A percentile compares a stretch with the other conserved stretches of the same genome.
phyloP scores from a whole-genome alignment of 1,140 invertebrate genomes.

The Drosophila micromelanica region DNA sequence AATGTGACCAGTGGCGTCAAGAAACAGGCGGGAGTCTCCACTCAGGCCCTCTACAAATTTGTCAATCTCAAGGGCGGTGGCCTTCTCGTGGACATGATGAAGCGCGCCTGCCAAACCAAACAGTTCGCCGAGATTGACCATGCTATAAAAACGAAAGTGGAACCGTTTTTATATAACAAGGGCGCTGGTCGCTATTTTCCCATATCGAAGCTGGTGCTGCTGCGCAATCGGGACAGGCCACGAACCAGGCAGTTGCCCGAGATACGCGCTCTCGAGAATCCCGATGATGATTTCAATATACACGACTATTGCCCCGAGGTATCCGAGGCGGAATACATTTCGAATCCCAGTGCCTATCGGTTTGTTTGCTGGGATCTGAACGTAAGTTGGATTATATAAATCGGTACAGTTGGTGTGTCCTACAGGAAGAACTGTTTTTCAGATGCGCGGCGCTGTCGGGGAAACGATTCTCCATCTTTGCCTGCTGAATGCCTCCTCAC shows the following conservation, averaged over 20 bases:
- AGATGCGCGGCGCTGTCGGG: conserved; percentile 96
- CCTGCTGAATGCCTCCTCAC: conserved; percentile 94
- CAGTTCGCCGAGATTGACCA: conserved; percentile 95
- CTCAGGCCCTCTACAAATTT: conserved; percentile 92
- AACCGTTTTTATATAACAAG: conserved; percentile 96
- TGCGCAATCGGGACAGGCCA: conserved; percentile 93
- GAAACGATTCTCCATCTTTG: conserved; percentile 98
- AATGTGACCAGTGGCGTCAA: conserved; percentile 96
- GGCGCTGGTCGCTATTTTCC: conserved; percentile 95
- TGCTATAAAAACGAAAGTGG: conserved; percentile 94
- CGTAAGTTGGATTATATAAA: conserved; percentile 71
- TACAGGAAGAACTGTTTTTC: background rate
- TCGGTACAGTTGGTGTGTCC: background rate
- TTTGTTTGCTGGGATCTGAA: conserved; percentile 96
- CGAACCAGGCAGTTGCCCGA: conserved; percentile 91
- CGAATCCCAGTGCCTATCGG: conserved; percentile 88
- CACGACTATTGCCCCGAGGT: conserved; percentile 89
- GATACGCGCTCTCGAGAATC: conserved; percentile 91
- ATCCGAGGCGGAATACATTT: conserved; percentile 86
- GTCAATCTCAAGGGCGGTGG: conserved; percentile 96
- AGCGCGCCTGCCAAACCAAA: conserved; percentile 94
- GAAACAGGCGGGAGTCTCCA: conserved; percentile 94
- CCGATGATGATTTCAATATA: conserved; percentile 92
- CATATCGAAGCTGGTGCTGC: conserved; percentile 93
- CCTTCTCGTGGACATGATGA: conserved; percentile 96